Base-by-base conservation (phyloP, 2,797 vertebrate species). In the Microchirus variegatus region DNA sequence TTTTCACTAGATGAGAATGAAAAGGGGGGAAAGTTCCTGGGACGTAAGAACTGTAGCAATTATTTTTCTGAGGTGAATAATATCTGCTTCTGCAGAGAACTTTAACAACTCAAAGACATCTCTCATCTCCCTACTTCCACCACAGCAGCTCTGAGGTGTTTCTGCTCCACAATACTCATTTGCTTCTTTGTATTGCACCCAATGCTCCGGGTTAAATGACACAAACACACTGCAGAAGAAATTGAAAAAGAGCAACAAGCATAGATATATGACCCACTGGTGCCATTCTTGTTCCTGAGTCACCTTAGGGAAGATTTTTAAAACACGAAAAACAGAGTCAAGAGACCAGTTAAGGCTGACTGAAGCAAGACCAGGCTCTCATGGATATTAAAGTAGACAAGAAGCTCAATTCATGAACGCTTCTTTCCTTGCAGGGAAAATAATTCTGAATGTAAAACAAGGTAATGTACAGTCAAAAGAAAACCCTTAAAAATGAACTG, bases 131-230 rank as follows among this genome's bases (percentile, higher is more conserved):
- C 44, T 54, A 58, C 58, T 46, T 53, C 62, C 45, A 51, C 61
- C 44, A 63, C 59, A 62, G 64, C 73, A 74, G 63, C 55, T 72
- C 57, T 59, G 61, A 77, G 57, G 64, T 66, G 53, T 59, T 60
- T 67, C 54, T n/a, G 19, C 66, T 68, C 52, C 66, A 67, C 72
- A 78, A 56, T 67, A 59, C 53, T 56, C 54, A 61, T 41, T 56
- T 62, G 62, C 75, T 81, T 63, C 71, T 89, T 84, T 71, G 78
- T 71, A 88, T 89, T 82, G 89, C 51, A 1, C 53, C 59, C 45
- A 8, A 37, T 1, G 14, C 45, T 8, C 46, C 0, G n/a, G 2
- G 14, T 56, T 69, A 78, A 86, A 84, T 59, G 75, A 83, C 76
- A 78, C 64, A 67, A 83, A 75, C 70, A 66, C 46, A 22, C 59